These are phyloP conservation scores for Desoria tigrina DNA, from an alignment of 2,888 invertebrate genomes.

Conservation along the genomic window DNA sequence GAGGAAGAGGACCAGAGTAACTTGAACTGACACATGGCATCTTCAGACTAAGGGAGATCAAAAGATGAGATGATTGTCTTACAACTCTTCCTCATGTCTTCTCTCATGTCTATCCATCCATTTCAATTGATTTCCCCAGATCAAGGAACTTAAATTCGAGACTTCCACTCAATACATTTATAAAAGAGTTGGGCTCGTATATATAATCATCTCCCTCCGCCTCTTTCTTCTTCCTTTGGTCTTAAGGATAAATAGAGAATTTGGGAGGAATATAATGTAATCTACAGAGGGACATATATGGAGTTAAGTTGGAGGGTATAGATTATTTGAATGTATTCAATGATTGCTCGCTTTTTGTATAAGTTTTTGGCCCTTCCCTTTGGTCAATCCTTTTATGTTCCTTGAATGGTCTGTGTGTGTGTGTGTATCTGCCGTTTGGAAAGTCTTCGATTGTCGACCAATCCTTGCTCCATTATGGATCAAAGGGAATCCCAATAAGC, in stretches of 20 bases:
- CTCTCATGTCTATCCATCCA: conserved; percentile 14
- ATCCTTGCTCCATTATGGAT: neutral
- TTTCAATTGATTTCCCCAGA: conserved; percentile 10
- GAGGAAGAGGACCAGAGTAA: neutral
- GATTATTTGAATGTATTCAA: too few relatives aligned
- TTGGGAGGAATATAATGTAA: too few relatives aligned
- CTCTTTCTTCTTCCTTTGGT: too few relatives aligned
- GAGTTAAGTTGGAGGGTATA: too few relatives aligned
- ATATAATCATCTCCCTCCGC: too few relatives aligned
- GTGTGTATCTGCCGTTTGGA: neutral
- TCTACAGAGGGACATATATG: too few relatives aligned
- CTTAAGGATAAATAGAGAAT: too few relatives aligned
- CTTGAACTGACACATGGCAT: conserved; percentile 19
- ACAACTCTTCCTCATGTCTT: conserved; percentile 14
- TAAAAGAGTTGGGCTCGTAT: too few relatives aligned
- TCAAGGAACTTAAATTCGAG: too few relatives aligned
- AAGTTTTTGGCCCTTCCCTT: too few relatives aligned
- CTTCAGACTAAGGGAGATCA: conserved; percentile 12
- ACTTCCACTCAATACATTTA: too few relatives aligned
- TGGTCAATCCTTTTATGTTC: conserved; percentile 2
- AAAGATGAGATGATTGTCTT: conserved; percentile 1
- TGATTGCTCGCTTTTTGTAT: too few relatives aligned
- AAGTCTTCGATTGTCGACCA: neutral
- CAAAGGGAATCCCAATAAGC: conserved; percentile 2
- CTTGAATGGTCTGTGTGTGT: neutral